Evolutionary conservation across 92 coral and sea anemone species (phyloP), one percentile per base, ranked within the genome.

Genomic region (Porites rus): DNA sequence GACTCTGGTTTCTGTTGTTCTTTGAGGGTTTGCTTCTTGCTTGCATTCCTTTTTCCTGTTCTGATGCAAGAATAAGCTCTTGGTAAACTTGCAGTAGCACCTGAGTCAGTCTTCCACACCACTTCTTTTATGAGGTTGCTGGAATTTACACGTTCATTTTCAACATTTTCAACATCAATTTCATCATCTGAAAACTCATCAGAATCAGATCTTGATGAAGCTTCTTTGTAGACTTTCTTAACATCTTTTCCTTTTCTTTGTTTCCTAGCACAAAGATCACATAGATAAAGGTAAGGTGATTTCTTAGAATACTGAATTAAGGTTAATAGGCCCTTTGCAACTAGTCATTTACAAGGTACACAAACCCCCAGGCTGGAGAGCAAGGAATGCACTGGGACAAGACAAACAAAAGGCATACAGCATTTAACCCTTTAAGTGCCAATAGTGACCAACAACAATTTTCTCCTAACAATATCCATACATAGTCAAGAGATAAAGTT

Each of bases 211-310:
- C 81, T 38, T 59, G 76, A 84, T 11, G 58, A 68, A 0, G 20
- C 53, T 58, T 85, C 88, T 54, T 76, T 85, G 69, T 16, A 65
- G 20, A 77, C 83, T 53, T 69, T 76, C 69, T 85, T 85, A 10
- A 85, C 88, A 67, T 62, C 83, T 53, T 76, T 76, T 68, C 88
- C 51, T 65, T 85, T 85, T 54, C 88, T 85, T 59, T 85, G 88
- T 46, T 85, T 85, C 67, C 88, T 85, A 13, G 54, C 19, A 56
- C 16, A 0, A 28, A 38, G 46, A 38, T 38, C 46, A 20, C n/a
- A 13, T 0, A 68, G 11, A 9, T 3, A 68, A 28, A 56, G 4
- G 16, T 3, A 56, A 56, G 61, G 17, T 56, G 61, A 10, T 56
- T 56, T 10, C 61, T 56, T 56, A 56, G 46, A 56, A 56, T 9